Base-by-base conservation (phyloP, 2,888 invertebrate genomes). In the Mactromeris polynyma region DNA sequence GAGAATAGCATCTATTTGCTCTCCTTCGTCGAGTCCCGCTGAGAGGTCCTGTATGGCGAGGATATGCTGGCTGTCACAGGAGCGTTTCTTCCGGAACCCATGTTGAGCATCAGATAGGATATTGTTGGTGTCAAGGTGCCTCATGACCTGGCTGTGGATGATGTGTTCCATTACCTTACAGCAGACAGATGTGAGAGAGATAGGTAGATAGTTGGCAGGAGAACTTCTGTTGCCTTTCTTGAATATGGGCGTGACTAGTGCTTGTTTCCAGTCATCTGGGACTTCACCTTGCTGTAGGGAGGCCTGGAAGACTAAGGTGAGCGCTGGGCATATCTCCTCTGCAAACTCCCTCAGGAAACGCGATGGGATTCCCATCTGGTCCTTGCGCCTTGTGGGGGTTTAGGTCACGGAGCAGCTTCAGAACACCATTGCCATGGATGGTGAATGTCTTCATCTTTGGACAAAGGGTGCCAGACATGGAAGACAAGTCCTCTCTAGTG, bases 301-400 rank as follows among this genome's bases (percentile, higher is more conserved):
- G n/a, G n/a, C n/a, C n/a, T n/a, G n/a, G n/a, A n/a, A n/a, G n/a
- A n/a, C n/a, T n/a, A n/a, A n/a, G n/a, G n/a, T n/a, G n/a, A n/a
- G n/a, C 4, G 11, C 78, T 78, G 31, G 78, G 31, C 6, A 33
- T 33, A 31, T 78, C 11, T 31, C 78, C 38, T 26, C 31, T 36
- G 78, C 78, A 78, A 9, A 36, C 31, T 78, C 78, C 78, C 26
- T 78, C 7, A 21, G 78, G 38, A 78, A 21, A 36, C 78, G 33
- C 26, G 78, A 31, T 78, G 33, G 78, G 11, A 78, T 78, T 11
- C n/a, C 6, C 36, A 78, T 78, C 78, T 38, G 11, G 78, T 6
- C 78, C 33, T 78, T 31, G 78, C 26, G 36, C 7, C 21, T 78
- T 78, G 78, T 78, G 31, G 9, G 78, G 78, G 78, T 78, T 78